Base-by-base conservation (phyloP, 1,140 invertebrate genomes). In the Tetragonula clypearis region DNA sequence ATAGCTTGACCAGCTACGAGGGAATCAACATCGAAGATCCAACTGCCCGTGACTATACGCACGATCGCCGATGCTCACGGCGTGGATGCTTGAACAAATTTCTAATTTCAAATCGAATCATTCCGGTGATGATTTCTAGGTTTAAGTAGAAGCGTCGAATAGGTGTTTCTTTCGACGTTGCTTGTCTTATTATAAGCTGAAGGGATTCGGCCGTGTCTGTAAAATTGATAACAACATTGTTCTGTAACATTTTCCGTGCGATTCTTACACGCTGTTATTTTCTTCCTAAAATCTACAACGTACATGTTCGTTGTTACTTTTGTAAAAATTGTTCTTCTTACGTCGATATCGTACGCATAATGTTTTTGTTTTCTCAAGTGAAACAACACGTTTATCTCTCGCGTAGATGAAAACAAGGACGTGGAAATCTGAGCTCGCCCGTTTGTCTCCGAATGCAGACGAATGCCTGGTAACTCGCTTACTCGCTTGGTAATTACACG, bases 401-500 rank as follows among this genome's bases (percentile, higher is more conserved):
- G 35, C 5, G n/a, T 5, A 55, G 23, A 56, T 58, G 19, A 9
- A 58, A 73, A 17, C 23, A 21, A 21, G 35, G 0, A 65, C n/a
- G n/a, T 26, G n/a, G 14, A 65, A 49, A n/a, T 26, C 15, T 5
- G 58, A 11, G 58, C 3, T 60, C 58, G 21, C n/a, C 6, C 21
- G 19, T 41, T 66, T 66, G 58, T 56, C 53, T 58, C 4, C 17
- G 56, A 76, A 66, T 30, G 26, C 5, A 1, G 49, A 65, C 1
- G 30, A 56, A 66, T n/a, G 21, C 41, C 15, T 65, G n/a, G n/a
- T 65, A 65, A 65, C 17, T 56, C 49, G 58, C 69, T 65, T 62
- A 55, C 8, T 55, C 66, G 69, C 69, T 62, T 55, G 66, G 58
- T 66, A 80, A 73, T 58, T 66, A 73, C 30, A 65, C 58, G 30